Conservation (phyloP, 2,113 vertebrate species). For the Larimichthys polyactis region DNA sequence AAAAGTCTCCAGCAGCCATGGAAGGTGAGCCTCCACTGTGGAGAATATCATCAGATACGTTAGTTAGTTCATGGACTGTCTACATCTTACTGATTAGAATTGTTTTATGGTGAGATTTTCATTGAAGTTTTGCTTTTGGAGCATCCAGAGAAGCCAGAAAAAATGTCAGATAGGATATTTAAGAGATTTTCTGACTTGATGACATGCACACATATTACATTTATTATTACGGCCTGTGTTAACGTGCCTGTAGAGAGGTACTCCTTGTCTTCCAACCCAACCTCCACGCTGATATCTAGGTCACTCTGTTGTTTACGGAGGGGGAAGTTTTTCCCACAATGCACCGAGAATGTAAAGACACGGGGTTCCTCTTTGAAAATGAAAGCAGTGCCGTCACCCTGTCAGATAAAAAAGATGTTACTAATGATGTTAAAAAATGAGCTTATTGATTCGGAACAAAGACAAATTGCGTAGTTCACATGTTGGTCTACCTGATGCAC, state of each 20-base stretch:
- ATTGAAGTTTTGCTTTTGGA: not conserved
- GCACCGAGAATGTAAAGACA: conserved; percentile 78
- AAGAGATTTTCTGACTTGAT: no score
- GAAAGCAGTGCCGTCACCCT: conserved; percentile 79
- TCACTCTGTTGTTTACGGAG: conserved; percentile 75
- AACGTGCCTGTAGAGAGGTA: conserved; percentile 67
- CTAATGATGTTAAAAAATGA: no score
- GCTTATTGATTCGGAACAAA: not conserved
- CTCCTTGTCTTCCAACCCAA: conserved; percentile 68
- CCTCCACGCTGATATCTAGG: conserved; percentile 71
- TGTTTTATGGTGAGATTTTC: not conserved
- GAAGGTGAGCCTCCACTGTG: conserved; percentile 72
- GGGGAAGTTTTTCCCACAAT: conserved; percentile 80
- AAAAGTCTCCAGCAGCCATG: conserved; percentile 73
- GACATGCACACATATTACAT: no score
- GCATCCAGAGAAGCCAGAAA: not conserved
- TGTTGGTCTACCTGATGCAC: conserved; percentile 74
- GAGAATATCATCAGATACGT: not conserved
- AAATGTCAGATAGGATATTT: not conserved
- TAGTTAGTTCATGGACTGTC: not conserved
- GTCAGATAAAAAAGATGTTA: conserved; percentile 6
- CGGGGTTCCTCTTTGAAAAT: conserved; percentile 77
- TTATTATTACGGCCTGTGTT: not conserved
- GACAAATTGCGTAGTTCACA: not conserved
- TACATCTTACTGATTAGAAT: not conserved